Base-by-base conservation (phyloP, 1,140 invertebrate genomes). In the Scaptomyza hsui region DNA sequence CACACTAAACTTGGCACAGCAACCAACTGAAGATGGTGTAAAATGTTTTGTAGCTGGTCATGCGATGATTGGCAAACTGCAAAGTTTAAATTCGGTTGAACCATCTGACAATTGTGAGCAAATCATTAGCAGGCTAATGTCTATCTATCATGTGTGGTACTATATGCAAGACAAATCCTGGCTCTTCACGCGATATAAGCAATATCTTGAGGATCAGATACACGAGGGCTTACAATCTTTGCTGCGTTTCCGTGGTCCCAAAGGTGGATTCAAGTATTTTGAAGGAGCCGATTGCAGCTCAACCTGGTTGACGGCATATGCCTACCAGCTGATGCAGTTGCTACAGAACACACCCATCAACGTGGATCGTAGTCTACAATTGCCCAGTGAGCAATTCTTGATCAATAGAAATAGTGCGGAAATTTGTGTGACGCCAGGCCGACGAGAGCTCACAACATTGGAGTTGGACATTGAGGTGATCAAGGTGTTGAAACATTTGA, bases 221-320 rank as follows among this genome's bases (percentile, higher is more conserved):
- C 51, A n/a, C n/a, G 24, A 60, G 19, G 74, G 71, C 6, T 70
- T 18, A 26, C 74, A 74, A 19, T 48, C 53, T 0, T 7, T 74
- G 16, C 26, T 74, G 16, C 57, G 59, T 0, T 26, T 68, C 2
- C 44, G 48, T 3, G 7, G 5, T 21, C 7, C 1, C 0, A n/a
- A 64, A n/a, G 60, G 65, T 0, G 53, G 71, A 6, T 70, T 47
- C 10, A 16, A 7, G 1, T 74, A 60, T n/a, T 35, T 42, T 29
- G 42, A 6, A 0, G 3, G 2, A 37, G 7, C 6, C 6, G 12
- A 9, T 0, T 76, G 69, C 5, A 60, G 48, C 3, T 63, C 70
- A 5, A 69, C 59, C 2, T 77, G 71, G 74, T 1, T 77, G 24
- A 74, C 57, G 4, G 37, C 45, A 1, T 74, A 16, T 61, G 65